These are phyloP conservation scores for Buphagus erythrorhynchus DNA, from an alignment of 2,797 vertebrate genomes.

Conservation along the genomic window DNA sequence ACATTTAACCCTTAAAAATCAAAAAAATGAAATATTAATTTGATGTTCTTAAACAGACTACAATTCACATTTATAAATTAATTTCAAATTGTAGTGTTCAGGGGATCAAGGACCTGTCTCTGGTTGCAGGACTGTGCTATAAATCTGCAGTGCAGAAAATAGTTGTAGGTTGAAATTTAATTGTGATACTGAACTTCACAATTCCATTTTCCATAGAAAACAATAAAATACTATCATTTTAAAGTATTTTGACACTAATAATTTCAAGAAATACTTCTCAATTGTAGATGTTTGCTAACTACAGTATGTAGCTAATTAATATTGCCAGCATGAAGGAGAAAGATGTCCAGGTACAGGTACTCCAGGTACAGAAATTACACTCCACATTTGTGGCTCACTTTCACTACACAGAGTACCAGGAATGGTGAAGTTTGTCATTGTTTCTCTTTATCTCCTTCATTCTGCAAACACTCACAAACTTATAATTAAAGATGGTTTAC, in stretches of 20 bases:
- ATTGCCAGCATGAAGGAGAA: not conserved
- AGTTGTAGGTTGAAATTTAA: not conserved
- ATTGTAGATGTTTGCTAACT: not conserved
- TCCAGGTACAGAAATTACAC: not conserved
- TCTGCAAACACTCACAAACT: not conserved
- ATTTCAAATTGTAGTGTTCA: not conserved
- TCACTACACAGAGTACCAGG: not conserved
- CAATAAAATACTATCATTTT: not conserved
- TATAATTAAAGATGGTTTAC: not conserved
- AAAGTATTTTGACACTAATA: not conserved
- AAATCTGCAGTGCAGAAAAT: not conserved
- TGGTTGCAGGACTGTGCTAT: not conserved
- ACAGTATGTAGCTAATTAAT: not conserved
- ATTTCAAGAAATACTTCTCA: not conserved
- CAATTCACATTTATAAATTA: not conserved
- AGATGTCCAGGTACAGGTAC: too few relatives aligned
- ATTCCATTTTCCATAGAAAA: not conserved
- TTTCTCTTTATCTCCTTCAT: not conserved
- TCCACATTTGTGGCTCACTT: not conserved
- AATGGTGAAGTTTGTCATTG: not conserved
- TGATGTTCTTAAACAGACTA: not conserved
- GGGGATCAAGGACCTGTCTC: not conserved
- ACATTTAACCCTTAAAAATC: constrained; percentile 60
- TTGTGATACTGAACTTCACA: not conserved
- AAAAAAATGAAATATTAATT: constrained; percentile 3